Evolutionary conservation across 35 echinoderm and acorn worm species (phyloP).

Genomic region (Heliocidaris erythrogramma): DNA sequence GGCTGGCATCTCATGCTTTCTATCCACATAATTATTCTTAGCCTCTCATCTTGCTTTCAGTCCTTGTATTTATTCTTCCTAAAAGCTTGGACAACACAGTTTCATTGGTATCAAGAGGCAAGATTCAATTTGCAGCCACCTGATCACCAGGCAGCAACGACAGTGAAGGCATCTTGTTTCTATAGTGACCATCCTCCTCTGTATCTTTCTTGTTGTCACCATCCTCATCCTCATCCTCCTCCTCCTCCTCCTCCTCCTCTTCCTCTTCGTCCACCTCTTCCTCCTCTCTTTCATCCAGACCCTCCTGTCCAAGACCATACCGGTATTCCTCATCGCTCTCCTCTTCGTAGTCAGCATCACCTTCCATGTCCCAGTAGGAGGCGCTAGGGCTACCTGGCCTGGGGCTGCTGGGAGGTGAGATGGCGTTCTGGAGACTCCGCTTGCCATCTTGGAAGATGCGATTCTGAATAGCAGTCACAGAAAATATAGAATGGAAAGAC

Average conservation of each 20-base stretch:
- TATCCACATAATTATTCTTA: not conserved
- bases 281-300: not conserved
- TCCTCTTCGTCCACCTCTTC: not conserved
- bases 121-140: not conserved
- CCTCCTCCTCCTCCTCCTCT: not conserved
- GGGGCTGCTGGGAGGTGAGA: conserved; percentile 72
- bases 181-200: not conserved
- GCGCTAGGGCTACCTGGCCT: not conserved
- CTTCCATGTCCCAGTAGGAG: conserved; percentile 50
- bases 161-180: not conserved
- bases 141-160: not conserved
- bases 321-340: conserved; percentile 37
- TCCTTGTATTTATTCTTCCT: not conserved
- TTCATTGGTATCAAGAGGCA: not conserved
- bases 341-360: conserved; percentile 6
- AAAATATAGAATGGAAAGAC: not conserved
- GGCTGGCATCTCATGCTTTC: not conserved
- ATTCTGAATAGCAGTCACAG: conserved; percentile 44
- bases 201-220: not conserved
- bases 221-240: not conserved
- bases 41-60: not conserved
- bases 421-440: conserved; percentile 63
- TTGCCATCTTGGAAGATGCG: conserved; percentile 71
- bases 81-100: not conserved
- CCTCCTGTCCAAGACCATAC: not conserved